Evolutionary conservation across 1,140 invertebrate genomes (phyloP).

Genomic region (Nymphalis io): DNA sequence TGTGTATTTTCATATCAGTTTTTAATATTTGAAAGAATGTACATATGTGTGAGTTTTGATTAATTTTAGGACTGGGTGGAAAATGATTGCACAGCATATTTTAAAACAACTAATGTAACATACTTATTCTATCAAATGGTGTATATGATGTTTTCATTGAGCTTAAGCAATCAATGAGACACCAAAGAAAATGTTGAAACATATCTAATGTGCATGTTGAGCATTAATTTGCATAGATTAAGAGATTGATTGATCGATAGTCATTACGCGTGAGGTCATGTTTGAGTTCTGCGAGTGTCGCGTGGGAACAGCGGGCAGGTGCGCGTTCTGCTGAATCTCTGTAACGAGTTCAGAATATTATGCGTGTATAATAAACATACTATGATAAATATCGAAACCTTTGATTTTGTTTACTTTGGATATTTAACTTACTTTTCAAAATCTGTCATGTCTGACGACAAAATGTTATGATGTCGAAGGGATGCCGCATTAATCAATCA

Average conservation of each 20-base stretch:
- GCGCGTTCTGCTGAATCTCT: constrained; percentile 27
- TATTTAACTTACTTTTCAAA: no score
- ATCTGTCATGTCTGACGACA: no score
- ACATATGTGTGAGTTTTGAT: no score
- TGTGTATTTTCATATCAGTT: no score
- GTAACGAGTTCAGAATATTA: constrained; percentile 24
- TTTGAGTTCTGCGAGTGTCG: constrained; percentile 22
- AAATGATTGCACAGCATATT: no score
- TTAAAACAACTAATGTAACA: no score
- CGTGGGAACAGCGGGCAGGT: constrained; percentile 58
- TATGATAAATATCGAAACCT: no score
- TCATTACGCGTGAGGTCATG: constrained; percentile 34
- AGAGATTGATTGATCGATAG: constrained; percentile 34
- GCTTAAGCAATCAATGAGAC: constrained; percentile 28
- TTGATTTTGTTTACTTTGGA: no score
- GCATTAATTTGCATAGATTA: constrained; percentile 38
- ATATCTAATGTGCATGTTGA: constrained; percentile 20
- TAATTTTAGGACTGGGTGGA: no score
- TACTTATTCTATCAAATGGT: not conserved
- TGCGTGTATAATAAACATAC: constrained; percentile 13
- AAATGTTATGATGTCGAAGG: no score
- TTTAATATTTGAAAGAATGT: no score
- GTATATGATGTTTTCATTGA: constrained; percentile 27
- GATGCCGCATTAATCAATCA: no score
- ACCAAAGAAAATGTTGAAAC: constrained; percentile 18